Conservation (phyloP, 2,888 invertebrate species). For the Chydorus sphaericus region DNA sequence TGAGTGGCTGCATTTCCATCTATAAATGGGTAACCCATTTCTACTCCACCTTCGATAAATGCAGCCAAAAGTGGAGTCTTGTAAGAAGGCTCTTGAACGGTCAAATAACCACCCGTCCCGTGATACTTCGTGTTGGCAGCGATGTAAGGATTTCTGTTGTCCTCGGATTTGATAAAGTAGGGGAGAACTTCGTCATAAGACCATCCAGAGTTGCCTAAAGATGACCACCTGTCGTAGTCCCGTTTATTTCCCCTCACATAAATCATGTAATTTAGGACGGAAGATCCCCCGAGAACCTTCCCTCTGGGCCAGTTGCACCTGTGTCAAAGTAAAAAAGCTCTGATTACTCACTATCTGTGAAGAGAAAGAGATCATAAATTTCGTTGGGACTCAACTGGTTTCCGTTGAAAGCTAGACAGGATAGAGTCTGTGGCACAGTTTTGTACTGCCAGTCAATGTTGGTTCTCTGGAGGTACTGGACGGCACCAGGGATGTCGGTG, state of each 20-base stretch:
- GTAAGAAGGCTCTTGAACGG: slow-evolving; percentile 57
- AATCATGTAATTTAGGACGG: slow-evolving; percentile 82
- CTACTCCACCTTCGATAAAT: slow-evolving; percentile 22
- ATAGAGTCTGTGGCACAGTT: slow-evolving; percentile 47
- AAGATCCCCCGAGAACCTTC: slow-evolving; percentile 71
- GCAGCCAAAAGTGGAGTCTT: slow-evolving; percentile 36
- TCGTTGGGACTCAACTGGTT: no score
- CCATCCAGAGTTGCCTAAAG: slow-evolving; percentile 73
- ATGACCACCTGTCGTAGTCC: slow-evolving; percentile 78
- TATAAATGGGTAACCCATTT: slow-evolving; percentile 22
- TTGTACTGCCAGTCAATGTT: slow-evolving; percentile 68
- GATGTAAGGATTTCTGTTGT: slow-evolving; percentile 76
- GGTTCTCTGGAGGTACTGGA: slow-evolving; percentile 53
- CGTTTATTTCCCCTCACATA: slow-evolving; percentile 74
- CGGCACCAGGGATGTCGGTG: slow-evolving; percentile 54
- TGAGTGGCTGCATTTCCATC: slow-evolving; percentile 17
- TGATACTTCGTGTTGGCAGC: slow-evolving; percentile 69
- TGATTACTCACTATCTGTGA: no score
- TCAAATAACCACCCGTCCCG: slow-evolving; percentile 59
- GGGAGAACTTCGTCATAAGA: slow-evolving; percentile 50
- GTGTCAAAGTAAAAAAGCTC: no score
- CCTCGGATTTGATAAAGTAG: slow-evolving; percentile 70
- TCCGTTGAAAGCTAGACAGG: slow-evolving; percentile 11
- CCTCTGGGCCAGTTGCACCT: slow-evolving; percentile 36
- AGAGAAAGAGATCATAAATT: background rate